Conservation (phyloP, 2,888 invertebrate genomes). For the Mythimna impura region DNA sequence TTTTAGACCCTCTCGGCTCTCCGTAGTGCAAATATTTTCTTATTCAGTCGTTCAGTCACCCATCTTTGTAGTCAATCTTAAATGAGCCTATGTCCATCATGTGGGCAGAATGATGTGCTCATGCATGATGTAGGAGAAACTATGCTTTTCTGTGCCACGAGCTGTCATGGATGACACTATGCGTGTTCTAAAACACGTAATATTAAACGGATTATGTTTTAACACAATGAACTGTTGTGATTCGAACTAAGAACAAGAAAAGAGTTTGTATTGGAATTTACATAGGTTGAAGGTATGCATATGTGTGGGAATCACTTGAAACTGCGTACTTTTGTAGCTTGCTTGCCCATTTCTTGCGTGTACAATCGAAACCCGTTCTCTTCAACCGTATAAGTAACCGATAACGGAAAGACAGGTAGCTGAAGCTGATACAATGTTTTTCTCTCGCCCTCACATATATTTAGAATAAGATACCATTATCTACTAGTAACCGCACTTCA, state of each 20-base stretch:
- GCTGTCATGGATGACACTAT: slow-evolving; percentile 51
- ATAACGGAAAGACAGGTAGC: slow-evolving; percentile 40
- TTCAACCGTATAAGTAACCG: slow-evolving; percentile 15
- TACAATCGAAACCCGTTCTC: slow-evolving; percentile 37
- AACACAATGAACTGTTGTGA: slow-evolving; percentile 10
- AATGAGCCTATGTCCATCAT: not conserved
- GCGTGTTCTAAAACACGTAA: slow-evolving; percentile 33
- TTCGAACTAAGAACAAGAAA: not conserved
- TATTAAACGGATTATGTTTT: slow-evolving; percentile 37
- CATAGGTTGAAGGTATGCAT: slow-evolving; percentile 5
- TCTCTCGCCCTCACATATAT: slow-evolving; percentile 16
- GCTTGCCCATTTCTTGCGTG: slow-evolving; percentile 19
- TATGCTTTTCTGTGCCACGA: slow-evolving; percentile 38
- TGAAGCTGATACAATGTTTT: slow-evolving; percentile 32
- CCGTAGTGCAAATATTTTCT: slow-evolving; percentile 7
- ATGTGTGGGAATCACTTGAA: slow-evolving; percentile 15
- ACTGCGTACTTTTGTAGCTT: slow-evolving; percentile 8
- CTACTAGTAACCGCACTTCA: slow-evolving; percentile 35
- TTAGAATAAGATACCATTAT: slow-evolving; percentile 49
- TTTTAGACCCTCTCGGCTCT: not conserved
- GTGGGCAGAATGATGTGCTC: slow-evolving; percentile 4
- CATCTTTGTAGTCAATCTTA: not conserved
- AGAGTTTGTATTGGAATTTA: not conserved
- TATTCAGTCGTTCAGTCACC: not conserved
- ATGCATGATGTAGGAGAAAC: slow-evolving; percentile 42